These are phyloP conservation scores for Eucera pruinosa DNA, from an alignment of 2,888 invertebrate species.

Conservation along the genomic window DNA sequence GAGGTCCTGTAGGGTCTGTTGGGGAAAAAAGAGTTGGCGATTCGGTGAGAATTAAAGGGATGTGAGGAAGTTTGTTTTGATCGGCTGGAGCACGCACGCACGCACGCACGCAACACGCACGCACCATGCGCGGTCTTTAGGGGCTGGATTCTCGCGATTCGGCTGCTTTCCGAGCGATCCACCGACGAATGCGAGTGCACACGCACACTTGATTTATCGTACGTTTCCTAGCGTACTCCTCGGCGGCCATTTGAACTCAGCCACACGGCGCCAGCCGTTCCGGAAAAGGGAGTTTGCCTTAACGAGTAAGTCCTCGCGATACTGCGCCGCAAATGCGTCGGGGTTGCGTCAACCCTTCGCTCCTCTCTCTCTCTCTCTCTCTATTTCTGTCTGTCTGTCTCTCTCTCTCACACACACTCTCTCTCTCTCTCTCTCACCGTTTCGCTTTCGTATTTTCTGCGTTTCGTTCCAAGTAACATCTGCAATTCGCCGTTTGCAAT, in stretches of 20 bases:
- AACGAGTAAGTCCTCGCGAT: conserved; percentile 37
- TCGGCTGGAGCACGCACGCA: conserved; percentile 21
- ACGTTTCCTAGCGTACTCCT: conserved; percentile 45
- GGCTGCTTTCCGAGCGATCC: not conserved
- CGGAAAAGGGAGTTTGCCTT: not conserved
- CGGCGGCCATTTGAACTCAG: conserved; percentile 59
- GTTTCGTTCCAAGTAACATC: no score
- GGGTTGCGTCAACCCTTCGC: not conserved
- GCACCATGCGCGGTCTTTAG: conserved; percentile 34
- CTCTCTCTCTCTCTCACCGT: no score
- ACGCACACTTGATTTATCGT: conserved; percentile 16
- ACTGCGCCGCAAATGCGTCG: not conserved
- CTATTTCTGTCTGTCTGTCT: no score
- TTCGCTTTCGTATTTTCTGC: no score
- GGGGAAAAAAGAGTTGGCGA: not conserved
- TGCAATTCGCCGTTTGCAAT: no score
- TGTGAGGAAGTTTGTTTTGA: conserved; percentile 40
- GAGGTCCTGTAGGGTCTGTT: not conserved
- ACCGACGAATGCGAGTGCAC: conserved; percentile 56
- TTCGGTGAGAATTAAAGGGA: conserved; percentile 26
- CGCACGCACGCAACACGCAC: not conserved
- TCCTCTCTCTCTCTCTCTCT: no score
- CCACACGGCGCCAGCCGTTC: not conserved
- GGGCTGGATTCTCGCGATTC: not conserved
- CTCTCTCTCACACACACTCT: no score